Base-by-base conservation (phyloP, 2,113 vertebrate genomes). In the Chaetodon auriga region DNA sequence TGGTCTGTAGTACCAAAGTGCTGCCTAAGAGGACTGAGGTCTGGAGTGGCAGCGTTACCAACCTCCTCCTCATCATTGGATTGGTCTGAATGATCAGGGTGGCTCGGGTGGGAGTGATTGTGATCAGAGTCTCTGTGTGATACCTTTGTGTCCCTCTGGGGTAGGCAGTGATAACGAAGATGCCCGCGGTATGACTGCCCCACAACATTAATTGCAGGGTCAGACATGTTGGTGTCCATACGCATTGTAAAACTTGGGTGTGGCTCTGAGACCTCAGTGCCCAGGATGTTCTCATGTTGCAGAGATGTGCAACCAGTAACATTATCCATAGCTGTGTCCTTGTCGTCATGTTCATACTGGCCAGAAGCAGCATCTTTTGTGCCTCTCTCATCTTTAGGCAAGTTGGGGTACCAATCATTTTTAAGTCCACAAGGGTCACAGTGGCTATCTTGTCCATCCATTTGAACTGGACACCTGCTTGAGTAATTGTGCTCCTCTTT, bases 161-260 rank as follows among this genome's bases (percentile, higher is more conserved):
- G 60, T 4, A 91, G 25, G 38, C 58, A 89, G 43, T 90, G 89
- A 73, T 91, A 93, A 55, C 75, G 62, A 57, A 92, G 68, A 38
- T 90, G 86, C 43, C 87, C 89, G 12, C 8, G 45, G 76, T 94
- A 93, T 23, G 79, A 85, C 45, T 66, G 81, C 5, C 54, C 68
- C 16, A 75, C 55, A 58, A 30, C 30, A 66, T 25, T 62, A 43
- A 30, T 41, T 1, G 15, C 14, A 30, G 43, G 30, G 7, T 84
- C 69, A 48, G 48, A 60, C 23, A 25, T 30, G 13, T 64, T 76
- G 38, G 53, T 64, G 25, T 79, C 82, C 25, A 30, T 3, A n/a
- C 78, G 4, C 10, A 46, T 16, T 45, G 68, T 23, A 23, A 70
- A 75, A 41, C 21, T 46, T 36, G 3, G 23, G 23, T 12, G 46